Conservation (phyloP, 1,140 invertebrate species). For the Drosophila grimshawi region DNA sequence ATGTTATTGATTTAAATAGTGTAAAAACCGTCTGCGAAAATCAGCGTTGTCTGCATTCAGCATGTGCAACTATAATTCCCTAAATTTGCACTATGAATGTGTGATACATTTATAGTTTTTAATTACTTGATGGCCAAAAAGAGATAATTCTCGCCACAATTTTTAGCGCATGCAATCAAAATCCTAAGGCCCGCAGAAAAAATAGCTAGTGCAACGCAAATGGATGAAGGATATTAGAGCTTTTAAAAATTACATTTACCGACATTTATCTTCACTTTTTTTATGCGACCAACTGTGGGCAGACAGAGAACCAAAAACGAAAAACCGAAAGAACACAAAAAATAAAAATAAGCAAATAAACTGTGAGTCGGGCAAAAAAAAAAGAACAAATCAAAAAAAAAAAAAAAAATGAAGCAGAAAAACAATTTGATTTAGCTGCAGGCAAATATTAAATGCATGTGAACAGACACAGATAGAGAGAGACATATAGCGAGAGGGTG, state of each 20-base stretch:
- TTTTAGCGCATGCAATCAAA: conserved; percentile 42
- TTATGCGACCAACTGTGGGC: conserved; percentile 33
- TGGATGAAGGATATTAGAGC: conserved; percentile 61
- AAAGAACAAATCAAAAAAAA: not conserved
- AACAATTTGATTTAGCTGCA: conserved; percentile 76
- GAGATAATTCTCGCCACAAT: conserved; percentile 25
- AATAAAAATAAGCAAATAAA: conserved; percentile 18
- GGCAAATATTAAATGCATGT: conserved; percentile 70
- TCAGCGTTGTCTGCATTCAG: not conserved
- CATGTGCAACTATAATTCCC: not conserved
- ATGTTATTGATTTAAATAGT: not conserved
- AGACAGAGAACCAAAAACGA: not conserved
- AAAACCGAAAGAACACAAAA: conserved; percentile 5
- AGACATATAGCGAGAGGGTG: not conserved
- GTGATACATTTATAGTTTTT: conserved; percentile 33
- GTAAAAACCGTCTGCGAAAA: not conserved
- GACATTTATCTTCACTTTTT: conserved; percentile 66
- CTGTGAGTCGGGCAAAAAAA: not conserved
- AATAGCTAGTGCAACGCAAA: conserved; percentile 39
- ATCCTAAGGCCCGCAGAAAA: conserved; percentile 29
- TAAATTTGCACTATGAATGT: not conserved
- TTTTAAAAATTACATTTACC: conserved; percentile 70
- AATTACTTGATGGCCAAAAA: conserved; percentile 15
- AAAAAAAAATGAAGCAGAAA: conserved; percentile 58
- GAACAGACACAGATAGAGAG: conserved; percentile 10